Conservation (phyloP, 2,888 invertebrate species). For the Subacronicta megacephala region DNA sequence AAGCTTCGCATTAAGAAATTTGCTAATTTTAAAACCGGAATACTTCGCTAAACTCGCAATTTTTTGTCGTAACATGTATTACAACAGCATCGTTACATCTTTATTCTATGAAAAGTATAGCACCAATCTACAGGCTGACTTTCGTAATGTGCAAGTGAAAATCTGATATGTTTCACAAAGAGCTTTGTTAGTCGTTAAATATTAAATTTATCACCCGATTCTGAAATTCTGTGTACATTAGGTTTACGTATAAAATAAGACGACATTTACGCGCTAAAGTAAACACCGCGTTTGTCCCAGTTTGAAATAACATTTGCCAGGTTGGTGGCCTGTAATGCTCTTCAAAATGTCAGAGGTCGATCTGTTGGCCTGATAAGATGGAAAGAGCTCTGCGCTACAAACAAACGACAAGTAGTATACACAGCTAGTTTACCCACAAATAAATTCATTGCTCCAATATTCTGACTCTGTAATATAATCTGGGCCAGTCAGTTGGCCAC, state of each 20-base stretch:
- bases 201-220: constrained; percentile 33
- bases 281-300: constrained; percentile 62
- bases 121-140: neutral
- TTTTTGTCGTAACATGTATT: neutral
- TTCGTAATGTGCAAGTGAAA: constrained; percentile 16
- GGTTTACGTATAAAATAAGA: constrained; percentile 47
- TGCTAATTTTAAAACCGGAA: constrained; percentile 34
- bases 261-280: constrained; percentile 50
- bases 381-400: constrained; percentile 47
- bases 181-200: constrained; percentile 36
- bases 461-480: constrained; percentile 29
- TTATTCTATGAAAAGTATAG: constrained; percentile 15
- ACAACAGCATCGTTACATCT: neutral
- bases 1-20: constrained; percentile 40
- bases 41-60: neutral
- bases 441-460: constrained; percentile 46
- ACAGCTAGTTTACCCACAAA: constrained; percentile 31
- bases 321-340: constrained; percentile 69
- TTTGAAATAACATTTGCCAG: constrained; percentile 73
- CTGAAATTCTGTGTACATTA: constrained; percentile 35
- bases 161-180: constrained; percentile 27
- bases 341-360: constrained; percentile 78
- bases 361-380: constrained; percentile 64
- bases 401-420: constrained; percentile 10
- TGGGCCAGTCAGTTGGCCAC: constrained; percentile 25